These are phyloP conservation scores for Leptinotarsa juncta DNA, from an alignment of 2,888 invertebrate genomes.

Conservation along the genomic window DNA sequence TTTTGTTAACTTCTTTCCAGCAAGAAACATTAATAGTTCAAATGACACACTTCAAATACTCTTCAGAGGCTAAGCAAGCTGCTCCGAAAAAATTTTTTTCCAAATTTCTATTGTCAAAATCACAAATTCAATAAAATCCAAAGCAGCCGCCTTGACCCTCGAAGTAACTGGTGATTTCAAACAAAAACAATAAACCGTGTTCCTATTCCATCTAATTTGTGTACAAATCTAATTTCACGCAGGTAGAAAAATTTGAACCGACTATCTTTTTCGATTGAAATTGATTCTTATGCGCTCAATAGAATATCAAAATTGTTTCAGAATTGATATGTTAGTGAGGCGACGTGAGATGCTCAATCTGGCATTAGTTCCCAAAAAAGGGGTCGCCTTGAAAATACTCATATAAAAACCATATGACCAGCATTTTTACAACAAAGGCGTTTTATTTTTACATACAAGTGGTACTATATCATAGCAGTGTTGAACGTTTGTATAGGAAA, in stretches of 20 bases:
- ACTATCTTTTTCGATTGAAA: constrained; percentile 31
- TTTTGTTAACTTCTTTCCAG: constrained; percentile 39
- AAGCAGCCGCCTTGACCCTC: neutral
- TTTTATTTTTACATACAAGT: constrained; percentile 39
- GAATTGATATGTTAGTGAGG: constrained; percentile 39
- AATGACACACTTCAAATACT: constrained; percentile 31
- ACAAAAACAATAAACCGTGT: constrained; percentile 23
- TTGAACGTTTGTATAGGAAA: constrained; percentile 22
- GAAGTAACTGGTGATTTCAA: constrained; percentile 12
- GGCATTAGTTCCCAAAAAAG: constrained; percentile 10
- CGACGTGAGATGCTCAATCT: constrained; percentile 22
- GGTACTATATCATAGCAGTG: constrained; percentile 34
- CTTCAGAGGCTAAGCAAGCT: constrained; percentile 30
- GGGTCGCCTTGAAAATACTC: constrained; percentile 36
- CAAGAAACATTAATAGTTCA: constrained; percentile 30
- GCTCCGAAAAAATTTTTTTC: constrained; percentile 23
- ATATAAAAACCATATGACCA: constrained; percentile 40
- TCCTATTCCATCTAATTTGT: constrained; percentile 28
- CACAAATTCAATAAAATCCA: neutral
- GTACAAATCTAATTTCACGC: constrained; percentile 35
- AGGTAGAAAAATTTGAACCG: constrained; percentile 34
- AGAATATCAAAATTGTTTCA: constrained; percentile 39
- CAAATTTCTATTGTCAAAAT: constrained; percentile 18
- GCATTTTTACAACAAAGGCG: constrained; percentile 41
- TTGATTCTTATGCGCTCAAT: constrained; percentile 31